Evolutionary conservation across 2,888 invertebrate species (phyloP), one percentile per base, ranked within the genome.

Genomic region (Amblyjoppa proteus): DNA sequence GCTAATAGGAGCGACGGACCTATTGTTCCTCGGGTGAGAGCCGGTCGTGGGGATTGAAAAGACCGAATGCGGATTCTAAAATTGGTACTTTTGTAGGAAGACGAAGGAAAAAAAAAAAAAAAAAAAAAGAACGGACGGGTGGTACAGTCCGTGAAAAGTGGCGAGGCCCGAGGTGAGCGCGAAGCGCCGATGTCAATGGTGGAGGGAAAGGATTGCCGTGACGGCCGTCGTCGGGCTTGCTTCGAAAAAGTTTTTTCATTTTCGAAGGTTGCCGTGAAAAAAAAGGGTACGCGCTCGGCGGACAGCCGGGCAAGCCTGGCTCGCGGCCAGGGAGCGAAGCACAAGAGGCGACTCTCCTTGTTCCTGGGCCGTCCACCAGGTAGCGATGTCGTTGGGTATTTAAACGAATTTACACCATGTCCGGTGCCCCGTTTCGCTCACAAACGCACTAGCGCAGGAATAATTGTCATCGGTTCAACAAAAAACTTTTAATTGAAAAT

Each of bases 371-470:
- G 90, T 93, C 94, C 94, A 94, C 95, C 94, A 95, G 95, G 94
- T 95, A 94, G 94, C 95, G 95, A 94, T 95, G 90, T 88, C 88
- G 89, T 90, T 88, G 94, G 94, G 95, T 95, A 95, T 95, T 95
- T 95, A 95, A 95, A 94, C 94, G 93, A 94, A 93, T 94, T 93
- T 94, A 94, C 92, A 93, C 91, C 93, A 91, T 93, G 90, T 92
- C 94, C 94, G 94, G 93, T 93, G 95, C 95, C 93, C 95, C 95
- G 95, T 95, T 95, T 95, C 95, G 93, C 95, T 94, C 94, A 94
- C 94, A 94, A 95, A 94, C 94, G 94, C 94, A 94, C 94, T 94
- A 93, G 93, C 93, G 93, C 92, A 94, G 28, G 92, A 86, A 45
- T 45, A 87, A 88, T 87, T 91, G 91, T 92, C 90, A 91, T 91